Evolutionary conservation across 2,797 vertebrate species (phyloP).

Genomic region (Sternarchorhynchus goeldii): DNA sequence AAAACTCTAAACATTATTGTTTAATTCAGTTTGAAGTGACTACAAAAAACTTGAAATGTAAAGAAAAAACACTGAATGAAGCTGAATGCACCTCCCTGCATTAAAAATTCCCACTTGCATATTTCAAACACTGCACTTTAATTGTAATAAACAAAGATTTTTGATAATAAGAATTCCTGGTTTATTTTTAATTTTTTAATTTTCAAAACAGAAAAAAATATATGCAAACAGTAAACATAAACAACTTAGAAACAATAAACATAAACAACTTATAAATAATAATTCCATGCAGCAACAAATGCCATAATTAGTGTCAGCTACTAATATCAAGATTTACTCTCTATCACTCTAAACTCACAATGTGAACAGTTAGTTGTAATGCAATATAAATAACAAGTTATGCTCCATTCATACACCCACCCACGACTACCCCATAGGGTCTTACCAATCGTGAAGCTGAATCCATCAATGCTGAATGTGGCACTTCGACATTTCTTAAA

Average conservation of each 20-base stretch:
- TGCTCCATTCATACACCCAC: slow-evolving; percentile 24
- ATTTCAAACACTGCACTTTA: too few relatives aligned
- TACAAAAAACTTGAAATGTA: slow-evolving; percentile 16
- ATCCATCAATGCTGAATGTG: slow-evolving; percentile 93
- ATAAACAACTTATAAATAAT: not conserved
- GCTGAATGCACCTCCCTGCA: slow-evolving; percentile 20
- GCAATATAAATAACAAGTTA: not conserved
- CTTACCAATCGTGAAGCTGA: slow-evolving; percentile 97
- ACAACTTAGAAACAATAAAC: too few relatives aligned
- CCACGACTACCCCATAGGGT: slow-evolving; percentile 22
- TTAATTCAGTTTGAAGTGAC: slow-evolving; percentile 38
- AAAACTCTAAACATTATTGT: slow-evolving; percentile 41
- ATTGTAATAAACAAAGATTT: too few relatives aligned
- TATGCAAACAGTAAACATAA: too few relatives aligned
- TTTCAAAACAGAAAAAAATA: too few relatives aligned
- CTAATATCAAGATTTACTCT: not conserved
- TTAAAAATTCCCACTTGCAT: slow-evolving; percentile 1
- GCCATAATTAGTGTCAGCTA: not conserved
- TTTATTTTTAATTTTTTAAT: too few relatives aligned
- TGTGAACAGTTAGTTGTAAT: not conserved
- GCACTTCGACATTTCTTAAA: slow-evolving; percentile 92
- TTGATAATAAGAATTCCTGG: too few relatives aligned
- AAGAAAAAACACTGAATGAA: not conserved
- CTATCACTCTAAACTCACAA: not conserved
- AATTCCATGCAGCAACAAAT: not conserved